Evolutionary conservation across 2,113 vertebrate genomes (phyloP).

Genomic region (Gyps fulvus): DNA sequence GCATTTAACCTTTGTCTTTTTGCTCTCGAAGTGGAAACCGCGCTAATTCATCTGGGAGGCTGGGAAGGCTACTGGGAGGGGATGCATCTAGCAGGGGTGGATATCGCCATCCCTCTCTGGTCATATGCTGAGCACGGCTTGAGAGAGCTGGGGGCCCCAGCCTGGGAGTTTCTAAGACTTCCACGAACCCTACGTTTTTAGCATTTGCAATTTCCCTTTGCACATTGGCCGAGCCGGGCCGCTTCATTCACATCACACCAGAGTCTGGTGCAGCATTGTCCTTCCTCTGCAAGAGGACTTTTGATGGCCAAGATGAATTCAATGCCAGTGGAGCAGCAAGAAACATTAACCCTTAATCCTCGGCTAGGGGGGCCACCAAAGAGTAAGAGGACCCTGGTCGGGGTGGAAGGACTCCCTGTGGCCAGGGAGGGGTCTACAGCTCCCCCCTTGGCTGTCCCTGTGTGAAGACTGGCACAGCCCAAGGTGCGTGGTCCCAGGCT

Average conservation of each 20-base stretch:
- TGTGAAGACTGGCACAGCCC: background rate
- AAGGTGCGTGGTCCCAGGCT: background rate
- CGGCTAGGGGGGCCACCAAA: fast-evolving
- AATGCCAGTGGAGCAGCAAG: background rate
- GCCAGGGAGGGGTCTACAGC: background rate
- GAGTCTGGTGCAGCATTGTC: background rate
- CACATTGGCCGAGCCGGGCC: fast-evolving
- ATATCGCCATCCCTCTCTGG: background rate
- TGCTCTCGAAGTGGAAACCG: background rate
- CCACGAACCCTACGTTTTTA: background rate
- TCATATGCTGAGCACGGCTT: background rate
- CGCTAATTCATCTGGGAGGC: background rate
- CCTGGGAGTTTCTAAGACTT: background rate
- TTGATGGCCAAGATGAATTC: background rate
- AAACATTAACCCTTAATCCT: background rate
- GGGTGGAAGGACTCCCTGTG: background rate
- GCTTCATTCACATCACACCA: background rate
- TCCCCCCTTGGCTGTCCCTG: background rate
- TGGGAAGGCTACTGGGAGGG: background rate
- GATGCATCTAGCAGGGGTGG: background rate
- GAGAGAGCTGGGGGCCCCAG: background rate
- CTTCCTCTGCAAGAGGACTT: background rate
- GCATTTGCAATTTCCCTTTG: background rate
- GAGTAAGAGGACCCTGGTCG: background rate
- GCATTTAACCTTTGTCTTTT: background rate